A percentile compares a stretch with the other conserved stretches of the same genome.
Conservation (phyloP, 2,113 vertebrate genomes). For the Eurystomus gularis region DNA sequence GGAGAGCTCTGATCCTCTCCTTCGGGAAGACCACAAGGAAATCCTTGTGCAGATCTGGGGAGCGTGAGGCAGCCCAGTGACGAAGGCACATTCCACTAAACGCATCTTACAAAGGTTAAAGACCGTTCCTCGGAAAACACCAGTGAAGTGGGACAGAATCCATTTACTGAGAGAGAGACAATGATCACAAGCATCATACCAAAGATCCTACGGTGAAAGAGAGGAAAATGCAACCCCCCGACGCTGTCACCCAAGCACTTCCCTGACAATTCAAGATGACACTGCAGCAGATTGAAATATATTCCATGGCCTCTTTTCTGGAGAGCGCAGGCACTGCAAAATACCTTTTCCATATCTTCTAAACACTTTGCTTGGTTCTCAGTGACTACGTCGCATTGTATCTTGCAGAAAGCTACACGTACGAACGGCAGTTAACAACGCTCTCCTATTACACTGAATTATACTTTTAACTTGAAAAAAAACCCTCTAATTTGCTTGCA, state of each 20-base stretch:
- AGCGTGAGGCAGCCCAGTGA: not conserved
- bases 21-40: not conserved
- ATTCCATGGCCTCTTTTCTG: not conserved
- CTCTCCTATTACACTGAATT: slow-evolving; percentile 62
- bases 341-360: not conserved
- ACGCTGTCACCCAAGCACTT: not conserved
- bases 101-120: not conserved
- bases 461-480: slow-evolving; percentile 64
- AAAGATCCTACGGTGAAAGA: not conserved
- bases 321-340: not conserved
- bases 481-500: slow-evolving; percentile 43
- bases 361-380: not conserved
- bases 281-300: not conserved
- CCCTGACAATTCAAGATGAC: not conserved
- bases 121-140: not conserved
- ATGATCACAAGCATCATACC: not conserved
- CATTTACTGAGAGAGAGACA: not conserved
- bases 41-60: not conserved
- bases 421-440: slow-evolving; percentile 29
- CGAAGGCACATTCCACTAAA: not conserved
- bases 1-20: not conserved
- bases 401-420: not conserved
- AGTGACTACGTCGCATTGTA: not conserved
- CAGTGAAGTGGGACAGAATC: not conserved
- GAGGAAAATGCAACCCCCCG: not conserved